These are phyloP conservation scores for Hypsopygia costalis DNA, from an alignment of 2,888 invertebrate genomes.

Conservation along the genomic window DNA sequence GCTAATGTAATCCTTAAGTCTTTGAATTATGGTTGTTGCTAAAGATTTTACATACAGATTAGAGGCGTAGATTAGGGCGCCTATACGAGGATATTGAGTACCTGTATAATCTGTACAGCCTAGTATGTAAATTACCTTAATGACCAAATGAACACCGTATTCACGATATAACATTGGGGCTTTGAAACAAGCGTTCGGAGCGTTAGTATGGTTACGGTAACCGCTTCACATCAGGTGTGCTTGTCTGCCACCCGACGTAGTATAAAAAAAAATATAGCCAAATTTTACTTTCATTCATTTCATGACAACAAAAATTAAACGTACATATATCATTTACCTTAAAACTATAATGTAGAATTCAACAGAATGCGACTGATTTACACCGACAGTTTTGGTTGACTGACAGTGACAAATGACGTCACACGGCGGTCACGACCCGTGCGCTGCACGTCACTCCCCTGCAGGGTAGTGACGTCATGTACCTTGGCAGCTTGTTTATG, in stretches of 20 bases:
- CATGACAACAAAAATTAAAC: no score
- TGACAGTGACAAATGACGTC: conserved; percentile 69
- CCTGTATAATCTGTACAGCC: neutral
- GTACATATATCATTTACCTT: no score
- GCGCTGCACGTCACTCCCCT: conserved; percentile 53
- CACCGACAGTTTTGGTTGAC: conserved; percentile 45
- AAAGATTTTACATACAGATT: neutral
- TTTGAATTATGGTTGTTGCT: no score
- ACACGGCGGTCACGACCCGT: conserved; percentile 48
- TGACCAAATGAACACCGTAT: neutral
- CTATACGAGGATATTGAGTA: neutral
- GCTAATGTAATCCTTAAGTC: no score
- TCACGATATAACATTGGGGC: neutral
- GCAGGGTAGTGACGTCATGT: conserved; percentile 38
- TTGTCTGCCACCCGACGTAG: no score
- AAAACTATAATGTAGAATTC: conserved; percentile 19
- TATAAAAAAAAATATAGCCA: no score
- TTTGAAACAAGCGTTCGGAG: neutral
- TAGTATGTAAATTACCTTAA: neutral
- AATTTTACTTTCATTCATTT: no score
- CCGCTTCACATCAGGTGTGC: no score
- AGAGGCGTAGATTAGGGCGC: neutral
- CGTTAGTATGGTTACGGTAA: no score
- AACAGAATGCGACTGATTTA: conserved; percentile 46
- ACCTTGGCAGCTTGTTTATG: conserved; percentile 48